phyloP scores from a whole-genome alignment of 2,888 invertebrate species.

The Selenia dentaria region DNA sequence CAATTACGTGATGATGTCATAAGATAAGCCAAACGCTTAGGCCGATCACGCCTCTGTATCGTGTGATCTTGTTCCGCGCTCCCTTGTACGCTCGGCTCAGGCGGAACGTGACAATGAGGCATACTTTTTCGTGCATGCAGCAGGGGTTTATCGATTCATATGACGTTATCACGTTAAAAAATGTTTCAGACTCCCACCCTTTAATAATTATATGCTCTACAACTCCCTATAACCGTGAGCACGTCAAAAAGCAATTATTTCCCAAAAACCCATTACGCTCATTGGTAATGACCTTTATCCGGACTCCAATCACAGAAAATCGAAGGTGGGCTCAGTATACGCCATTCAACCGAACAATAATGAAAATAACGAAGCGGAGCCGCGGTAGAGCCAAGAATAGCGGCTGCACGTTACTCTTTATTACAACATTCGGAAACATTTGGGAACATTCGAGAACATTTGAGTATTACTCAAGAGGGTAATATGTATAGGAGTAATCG shows the following conservation, averaged over 20 bases:
- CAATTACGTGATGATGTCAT: too few species aligned
- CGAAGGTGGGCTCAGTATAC: conserved; percentile 10
- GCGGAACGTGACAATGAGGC: too few species aligned
- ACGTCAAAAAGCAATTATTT: conserved; percentile 9
- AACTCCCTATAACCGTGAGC: not conserved
- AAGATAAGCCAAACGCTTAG: too few species aligned
- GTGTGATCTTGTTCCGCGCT: too few species aligned
- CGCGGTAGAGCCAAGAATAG: conserved; percentile 36
- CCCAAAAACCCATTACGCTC: conserved; percentile 7
- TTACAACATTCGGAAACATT: conserved; percentile 38
- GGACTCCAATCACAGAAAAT: conserved; percentile 11
- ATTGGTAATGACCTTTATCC: conserved; percentile 2
- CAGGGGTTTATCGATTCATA: too few species aligned
- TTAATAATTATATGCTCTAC: too few species aligned
- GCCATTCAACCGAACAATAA: conserved; percentile 17
- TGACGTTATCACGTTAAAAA: too few species aligned
- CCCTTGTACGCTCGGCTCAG: too few species aligned
- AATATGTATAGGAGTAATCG: conserved; percentile 33
- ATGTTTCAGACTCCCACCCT: too few species aligned
- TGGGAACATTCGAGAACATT: conserved; percentile 19
- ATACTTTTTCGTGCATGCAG: too few species aligned
- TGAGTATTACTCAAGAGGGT: conserved; percentile 43
- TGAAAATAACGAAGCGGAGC: conserved; percentile 12
- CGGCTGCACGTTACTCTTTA: conserved; percentile 48
- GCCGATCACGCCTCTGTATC: too few species aligned